Base-by-base conservation (phyloP, 2,113 vertebrate species). In the Mastomys natalensis region DNA sequence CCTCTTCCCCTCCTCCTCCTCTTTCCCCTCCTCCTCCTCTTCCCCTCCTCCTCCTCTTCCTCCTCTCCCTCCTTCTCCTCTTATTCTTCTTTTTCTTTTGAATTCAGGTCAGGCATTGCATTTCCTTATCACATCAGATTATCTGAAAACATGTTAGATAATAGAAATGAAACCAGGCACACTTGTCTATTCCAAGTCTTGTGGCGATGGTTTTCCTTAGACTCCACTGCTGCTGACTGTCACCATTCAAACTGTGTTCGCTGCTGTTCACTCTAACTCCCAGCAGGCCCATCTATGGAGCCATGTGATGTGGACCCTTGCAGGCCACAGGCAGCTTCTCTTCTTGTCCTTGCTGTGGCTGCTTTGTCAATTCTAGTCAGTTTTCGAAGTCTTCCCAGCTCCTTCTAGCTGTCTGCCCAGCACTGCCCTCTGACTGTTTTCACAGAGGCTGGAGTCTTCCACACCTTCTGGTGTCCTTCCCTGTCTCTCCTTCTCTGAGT, bases 131-230 rank as follows among this genome's bases (percentile, higher is more conserved):
- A 51, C 19, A 73, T 95, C 81, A 55, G 29, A 68, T 29, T 80
- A 51, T 88, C 70, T 74, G 48, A 97, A 89, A 86, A 22, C n/a
- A 87, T 12, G 19, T 81, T 77, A 73, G 86, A 51, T 66, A 85
- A 58, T 58, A 88, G 22, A 93, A 93, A 91, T 80, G 64, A 91
- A 91, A 62, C 7, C 29, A 80, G 31, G 16, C 8, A 11, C 45
- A 29, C 8, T 3, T 5, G 40, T 10, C 43, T 95, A 1, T 48
- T 81, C 9, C 37, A 60, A 55, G 43, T 80, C 66, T 86, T 68
- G 15, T 68, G 37, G 48, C 1, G 51, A 76, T 70, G 72, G 64
- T 45, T 95, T 81, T 8, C 37, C 37, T 26, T 26, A 60, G 37
- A 40, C 37, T 21, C 37, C n/a, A 37, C 37, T 40, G 26, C 80